Conservation (phyloP, 2,113 vertebrate genomes). For the Nansenia antarctica region DNA sequence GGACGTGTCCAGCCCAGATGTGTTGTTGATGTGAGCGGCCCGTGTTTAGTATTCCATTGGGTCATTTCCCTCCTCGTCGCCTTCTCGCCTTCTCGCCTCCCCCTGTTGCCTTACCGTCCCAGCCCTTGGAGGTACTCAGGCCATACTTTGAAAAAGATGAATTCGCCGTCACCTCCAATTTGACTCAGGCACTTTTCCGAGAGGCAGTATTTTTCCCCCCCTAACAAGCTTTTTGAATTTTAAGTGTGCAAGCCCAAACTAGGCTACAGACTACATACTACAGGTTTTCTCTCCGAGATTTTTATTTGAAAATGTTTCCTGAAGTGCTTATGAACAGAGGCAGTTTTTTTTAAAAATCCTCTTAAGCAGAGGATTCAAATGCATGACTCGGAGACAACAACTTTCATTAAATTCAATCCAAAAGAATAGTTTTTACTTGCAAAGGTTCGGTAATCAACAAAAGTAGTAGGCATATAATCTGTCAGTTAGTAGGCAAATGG, state of each 20-base stretch:
- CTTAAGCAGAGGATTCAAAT: too few species aligned
- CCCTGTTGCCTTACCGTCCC: not conserved
- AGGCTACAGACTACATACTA: too few species aligned
- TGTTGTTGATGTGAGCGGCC: conserved; percentile 27
- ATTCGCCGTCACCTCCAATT: conserved; percentile 16
- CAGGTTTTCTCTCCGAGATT: too few species aligned
- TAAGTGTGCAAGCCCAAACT: too few species aligned
- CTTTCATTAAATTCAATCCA: not conserved
- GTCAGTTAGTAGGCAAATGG: too few species aligned
- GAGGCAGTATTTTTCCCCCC: not conserved
- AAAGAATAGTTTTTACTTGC: not conserved
- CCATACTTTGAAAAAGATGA: conserved; percentile 19
- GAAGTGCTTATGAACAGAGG: too few species aligned
- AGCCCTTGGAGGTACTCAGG: not conserved
- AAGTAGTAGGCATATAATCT: too few species aligned
- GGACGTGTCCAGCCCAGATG: conserved; percentile 38
- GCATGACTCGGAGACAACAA: not conserved
- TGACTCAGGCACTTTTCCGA: conserved; percentile 4
- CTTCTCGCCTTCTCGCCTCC: not conserved
- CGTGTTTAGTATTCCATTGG: conserved; percentile 49
- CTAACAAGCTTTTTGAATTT: not conserved
- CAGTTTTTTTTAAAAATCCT: too few species aligned
- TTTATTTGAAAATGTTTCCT: not conserved
- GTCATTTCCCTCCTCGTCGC: conserved; percentile 23
- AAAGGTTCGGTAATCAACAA: too few species aligned